Evolutionary conservation across 2,888 invertebrate genomes (phyloP).

Genomic region (Leptopilina drosophilae): DNA sequence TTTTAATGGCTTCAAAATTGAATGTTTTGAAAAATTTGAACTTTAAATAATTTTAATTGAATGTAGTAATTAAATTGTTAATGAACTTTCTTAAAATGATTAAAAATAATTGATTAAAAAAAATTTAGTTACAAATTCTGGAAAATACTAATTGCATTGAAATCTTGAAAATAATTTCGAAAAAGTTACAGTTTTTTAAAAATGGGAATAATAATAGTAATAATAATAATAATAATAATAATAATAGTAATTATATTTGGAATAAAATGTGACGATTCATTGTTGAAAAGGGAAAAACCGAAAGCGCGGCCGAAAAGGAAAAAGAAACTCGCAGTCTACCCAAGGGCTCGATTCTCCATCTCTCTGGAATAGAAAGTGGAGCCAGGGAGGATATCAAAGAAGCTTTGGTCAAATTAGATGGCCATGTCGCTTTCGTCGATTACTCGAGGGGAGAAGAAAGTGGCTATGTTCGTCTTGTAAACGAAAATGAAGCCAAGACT

Average conservation of each 20-base stretch:
- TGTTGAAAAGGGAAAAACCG: conserved; percentile 47
- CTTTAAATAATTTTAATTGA: too few species aligned
- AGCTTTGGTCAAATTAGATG: conserved; percentile 80
- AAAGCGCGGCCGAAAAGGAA: conserved; percentile 57
- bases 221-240: too few species aligned
- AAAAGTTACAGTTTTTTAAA: background rate
- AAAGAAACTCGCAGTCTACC: conserved; percentile 79
- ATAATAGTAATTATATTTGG: too few species aligned
- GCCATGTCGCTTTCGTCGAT: conserved; percentile 86
- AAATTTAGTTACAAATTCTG: too few species aligned
- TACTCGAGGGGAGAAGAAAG: conserved; percentile 85
- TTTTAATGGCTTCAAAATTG: too few species aligned
- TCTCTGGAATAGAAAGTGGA: conserved; percentile 82
- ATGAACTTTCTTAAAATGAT: too few species aligned
- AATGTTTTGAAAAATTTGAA: too few species aligned
- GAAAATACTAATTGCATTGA: too few species aligned
- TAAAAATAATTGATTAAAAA: too few species aligned
- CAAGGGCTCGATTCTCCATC: conserved; percentile 86
- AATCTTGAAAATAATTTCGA: too few species aligned
- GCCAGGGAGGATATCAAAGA: conserved; percentile 87
- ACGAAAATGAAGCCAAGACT: conserved; percentile 84
- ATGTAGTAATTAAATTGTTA: too few species aligned
- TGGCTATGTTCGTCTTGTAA: conserved; percentile 85
- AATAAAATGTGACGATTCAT: background rate
- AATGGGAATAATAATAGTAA: too few species aligned